Evolutionary conservation across 2,888 invertebrate species (phyloP).

Genomic region (Endotricha flammealis): DNA sequence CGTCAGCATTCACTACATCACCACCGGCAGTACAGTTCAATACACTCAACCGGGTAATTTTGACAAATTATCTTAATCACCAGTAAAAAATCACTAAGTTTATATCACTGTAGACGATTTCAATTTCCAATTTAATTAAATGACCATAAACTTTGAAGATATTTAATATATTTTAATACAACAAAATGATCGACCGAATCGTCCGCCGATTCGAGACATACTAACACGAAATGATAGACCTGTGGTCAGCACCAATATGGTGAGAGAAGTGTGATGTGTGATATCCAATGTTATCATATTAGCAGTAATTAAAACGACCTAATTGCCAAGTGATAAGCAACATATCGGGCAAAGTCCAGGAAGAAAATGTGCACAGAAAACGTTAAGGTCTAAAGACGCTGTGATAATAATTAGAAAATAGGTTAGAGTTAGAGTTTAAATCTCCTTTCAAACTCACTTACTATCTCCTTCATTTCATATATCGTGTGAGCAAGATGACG

Average conservation of each 20-base stretch:
- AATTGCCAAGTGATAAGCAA: conserved; percentile 52
- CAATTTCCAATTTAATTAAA: conserved; percentile 24
- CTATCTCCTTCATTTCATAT: no score
- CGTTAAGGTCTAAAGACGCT: no score
- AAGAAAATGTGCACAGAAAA: conserved; percentile 26
- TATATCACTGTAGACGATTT: conserved; percentile 19
- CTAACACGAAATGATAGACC: not conserved
- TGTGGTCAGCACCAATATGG: conserved; percentile 12
- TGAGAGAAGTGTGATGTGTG: conserved; percentile 38
- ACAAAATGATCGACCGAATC: conserved; percentile 21
- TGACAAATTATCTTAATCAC: conserved; percentile 30
- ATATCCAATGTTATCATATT: conserved; percentile 44
- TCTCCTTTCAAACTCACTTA: no score
- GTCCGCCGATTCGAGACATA: conserved; percentile 9
- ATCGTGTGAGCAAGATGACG: no score
- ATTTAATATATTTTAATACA: conserved; percentile 22
- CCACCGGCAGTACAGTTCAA: conserved; percentile 47
- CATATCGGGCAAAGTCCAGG: conserved; percentile 33
- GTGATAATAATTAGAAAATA: no score
- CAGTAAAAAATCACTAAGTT: conserved; percentile 9
- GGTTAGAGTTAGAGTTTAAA: no score
- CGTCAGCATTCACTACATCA: conserved; percentile 53
- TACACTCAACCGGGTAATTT: conserved; percentile 44
- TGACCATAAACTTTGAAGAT: no score
- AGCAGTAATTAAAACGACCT: conserved; percentile 58